Conservation (phyloP, 2,113 vertebrate species). For the Nannospalax galili region DNA sequence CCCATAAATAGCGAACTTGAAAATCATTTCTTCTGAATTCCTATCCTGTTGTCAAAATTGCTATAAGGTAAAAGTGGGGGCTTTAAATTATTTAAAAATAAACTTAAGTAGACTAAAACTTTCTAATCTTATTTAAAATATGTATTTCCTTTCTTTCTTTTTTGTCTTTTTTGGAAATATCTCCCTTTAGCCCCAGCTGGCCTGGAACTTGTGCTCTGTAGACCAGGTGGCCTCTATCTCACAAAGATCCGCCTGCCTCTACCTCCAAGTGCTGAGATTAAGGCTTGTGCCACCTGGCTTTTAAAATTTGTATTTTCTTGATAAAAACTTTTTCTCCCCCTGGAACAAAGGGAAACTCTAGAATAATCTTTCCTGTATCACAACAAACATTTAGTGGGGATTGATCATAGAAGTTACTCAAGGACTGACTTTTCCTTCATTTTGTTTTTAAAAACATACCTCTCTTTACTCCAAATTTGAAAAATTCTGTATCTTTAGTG, state of each 20-base stretch:
- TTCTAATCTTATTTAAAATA: background rate
- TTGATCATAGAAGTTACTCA: background rate
- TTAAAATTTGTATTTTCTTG: constrained; percentile 9
- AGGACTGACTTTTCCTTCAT: constrained; percentile 9
- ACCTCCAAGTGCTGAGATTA: no score
- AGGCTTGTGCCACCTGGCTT: no score
- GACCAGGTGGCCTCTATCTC: no score
- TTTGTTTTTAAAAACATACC: constrained; percentile 8
- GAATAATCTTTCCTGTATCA: background rate
- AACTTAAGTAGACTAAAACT: background rate
- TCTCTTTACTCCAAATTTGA: constrained; percentile 3
- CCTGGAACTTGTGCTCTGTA: no score
- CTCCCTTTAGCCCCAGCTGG: no score
- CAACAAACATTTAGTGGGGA: background rate
- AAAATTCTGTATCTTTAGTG: background rate
- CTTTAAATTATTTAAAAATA: constrained; percentile 20
- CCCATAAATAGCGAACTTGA: background rate
- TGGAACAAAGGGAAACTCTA: background rate
- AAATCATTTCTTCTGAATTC: background rate
- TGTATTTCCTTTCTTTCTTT: background rate
- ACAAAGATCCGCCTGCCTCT: no score
- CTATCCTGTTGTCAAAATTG: background rate
- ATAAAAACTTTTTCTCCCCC: background rate
- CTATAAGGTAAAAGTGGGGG: background rate
- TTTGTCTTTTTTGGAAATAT: no score